Conservation (phyloP, 2,113 vertebrate species). For the Lophius piscatorius region DNA sequence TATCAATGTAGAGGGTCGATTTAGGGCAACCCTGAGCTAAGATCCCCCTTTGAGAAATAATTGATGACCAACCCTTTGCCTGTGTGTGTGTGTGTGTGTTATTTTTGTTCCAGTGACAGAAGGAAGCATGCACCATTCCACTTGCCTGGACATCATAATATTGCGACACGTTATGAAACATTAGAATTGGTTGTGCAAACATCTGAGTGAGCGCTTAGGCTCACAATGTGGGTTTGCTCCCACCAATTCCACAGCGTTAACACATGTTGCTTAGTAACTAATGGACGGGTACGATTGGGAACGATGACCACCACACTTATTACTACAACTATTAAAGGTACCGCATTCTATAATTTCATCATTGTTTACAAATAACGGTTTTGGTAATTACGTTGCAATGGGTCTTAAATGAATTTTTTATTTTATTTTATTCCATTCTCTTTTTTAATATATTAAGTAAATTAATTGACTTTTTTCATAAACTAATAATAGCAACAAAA, state of each 20-base stretch:
- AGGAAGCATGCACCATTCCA: constrained; percentile 76
- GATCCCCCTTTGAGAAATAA: constrained; percentile 72
- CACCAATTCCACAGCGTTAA: constrained; percentile 28
- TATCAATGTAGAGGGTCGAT: constrained; percentile 42
- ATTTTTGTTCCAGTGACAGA: constrained; percentile 12
- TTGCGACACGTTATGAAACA: constrained; percentile 25
- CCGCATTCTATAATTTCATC: constrained; percentile 15
- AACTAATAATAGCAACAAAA: background rate
- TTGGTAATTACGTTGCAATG: constrained; percentile 11
- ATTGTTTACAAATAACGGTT: background rate
- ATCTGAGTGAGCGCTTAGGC: constrained; percentile 12
- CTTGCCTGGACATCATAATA: constrained; percentile 45
- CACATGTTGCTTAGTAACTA: constrained; percentile 73
- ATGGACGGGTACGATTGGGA: constrained; percentile 46
- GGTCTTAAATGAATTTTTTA: background rate
- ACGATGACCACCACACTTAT: constrained; percentile 15
- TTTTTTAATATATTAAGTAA: too few relatives aligned
- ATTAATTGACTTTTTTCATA: too few relatives aligned
- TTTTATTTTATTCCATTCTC: too few relatives aligned
- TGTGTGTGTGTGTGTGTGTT: constrained; percentile 23
- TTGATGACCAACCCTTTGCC: constrained; percentile 53
- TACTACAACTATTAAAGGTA: constrained; percentile 22
- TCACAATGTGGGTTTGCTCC: constrained; percentile 14
- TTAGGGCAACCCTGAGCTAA: constrained; percentile 43
- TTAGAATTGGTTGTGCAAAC: constrained; percentile 43